A percentile compares a stretch with the other conserved stretches of the same genome.
phyloP scores from a whole-genome alignment of 2,888 invertebrate species.

The Ochropleura plecta region DNA sequence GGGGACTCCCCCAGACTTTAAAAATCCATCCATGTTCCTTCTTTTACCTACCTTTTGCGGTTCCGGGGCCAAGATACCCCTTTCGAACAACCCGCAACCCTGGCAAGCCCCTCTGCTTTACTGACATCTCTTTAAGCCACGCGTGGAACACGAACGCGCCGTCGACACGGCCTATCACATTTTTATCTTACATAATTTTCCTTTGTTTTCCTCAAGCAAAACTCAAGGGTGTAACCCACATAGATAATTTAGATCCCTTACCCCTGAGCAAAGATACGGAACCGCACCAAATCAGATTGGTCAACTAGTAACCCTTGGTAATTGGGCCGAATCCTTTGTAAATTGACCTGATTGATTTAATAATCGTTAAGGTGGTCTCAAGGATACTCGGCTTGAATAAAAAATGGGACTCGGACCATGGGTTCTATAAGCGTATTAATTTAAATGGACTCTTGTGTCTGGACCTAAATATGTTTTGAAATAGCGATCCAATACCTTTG shows the following conservation, averaged over 20 bases:
- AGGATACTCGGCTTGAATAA: conserved; percentile 22
- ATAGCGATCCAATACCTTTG: conserved; percentile 5
- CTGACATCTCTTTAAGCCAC: no score
- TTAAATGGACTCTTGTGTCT: conserved; percentile 12
- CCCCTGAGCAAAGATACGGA: conserved; percentile 50
- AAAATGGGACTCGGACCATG: conserved; percentile 31
- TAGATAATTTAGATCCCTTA: conserved; percentile 45
- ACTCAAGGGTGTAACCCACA: conserved; percentile 36
- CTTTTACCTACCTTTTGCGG: no score
- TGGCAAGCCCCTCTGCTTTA: no score
- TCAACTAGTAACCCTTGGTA: conserved; percentile 59
- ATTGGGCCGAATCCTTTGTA: conserved; percentile 62
- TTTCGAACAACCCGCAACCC: no score
- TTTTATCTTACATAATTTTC: not conserved
- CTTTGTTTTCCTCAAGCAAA: conserved; percentile 37
- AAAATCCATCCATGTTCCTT: no score
- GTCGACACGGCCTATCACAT: conserved; percentile 2
- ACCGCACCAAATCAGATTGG: conserved; percentile 56
- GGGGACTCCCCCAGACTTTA: no score
- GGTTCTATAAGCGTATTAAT: conserved; percentile 22
- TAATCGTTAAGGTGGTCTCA: conserved; percentile 50
- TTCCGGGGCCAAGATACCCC: no score
- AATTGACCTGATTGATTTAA: conserved; percentile 66
- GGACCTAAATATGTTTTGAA: not conserved
- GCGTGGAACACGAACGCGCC: no score